phyloP scores from a whole-genome alignment of 2,113 vertebrate genomes.

The Pao palembangensis region DNA sequence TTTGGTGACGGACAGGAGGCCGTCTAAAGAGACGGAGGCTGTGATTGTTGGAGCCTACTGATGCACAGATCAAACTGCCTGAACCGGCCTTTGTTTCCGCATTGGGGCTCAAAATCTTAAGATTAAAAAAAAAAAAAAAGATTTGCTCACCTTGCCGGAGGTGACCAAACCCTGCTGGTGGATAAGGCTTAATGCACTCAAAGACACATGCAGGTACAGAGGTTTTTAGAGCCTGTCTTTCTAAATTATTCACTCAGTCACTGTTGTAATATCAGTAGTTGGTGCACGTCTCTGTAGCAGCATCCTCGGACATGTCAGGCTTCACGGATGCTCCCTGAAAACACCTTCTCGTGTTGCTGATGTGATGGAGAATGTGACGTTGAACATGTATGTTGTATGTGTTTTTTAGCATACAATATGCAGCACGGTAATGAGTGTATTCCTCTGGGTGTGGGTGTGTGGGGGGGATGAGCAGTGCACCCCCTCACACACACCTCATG shows the following conservation, averaged over 20 bases:
- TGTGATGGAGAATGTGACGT: conserved; percentile 36
- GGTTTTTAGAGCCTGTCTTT: conserved; percentile 37
- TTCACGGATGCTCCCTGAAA: conserved; percentile 24
- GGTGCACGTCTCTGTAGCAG: conserved; percentile 40
- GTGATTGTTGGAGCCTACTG: conserved; percentile 91
- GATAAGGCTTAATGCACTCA: conserved; percentile 28
- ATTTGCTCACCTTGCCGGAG: conserved; percentile 12
- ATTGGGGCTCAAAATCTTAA: conserved; percentile 24
- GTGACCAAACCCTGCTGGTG: conserved; percentile 30
- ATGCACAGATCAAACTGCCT: conserved; percentile 25
- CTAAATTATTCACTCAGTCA: conserved; percentile 40
- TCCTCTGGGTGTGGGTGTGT: conserved; percentile 6
- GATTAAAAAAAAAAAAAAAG: neutral
- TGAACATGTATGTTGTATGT: conserved; percentile 52
- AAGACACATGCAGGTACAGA: conserved; percentile 44
- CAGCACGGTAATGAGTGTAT: conserved; percentile 36
- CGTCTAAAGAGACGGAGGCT: conserved; percentile 92
- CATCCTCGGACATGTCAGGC: conserved; percentile 42
- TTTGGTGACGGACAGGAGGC: conserved; percentile 90
- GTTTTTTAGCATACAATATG: conserved; percentile 63
- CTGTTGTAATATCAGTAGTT: conserved; percentile 46
- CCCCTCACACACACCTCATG: conserved; percentile 19
- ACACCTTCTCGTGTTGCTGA: conserved; percentile 26
- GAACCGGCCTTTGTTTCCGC: conserved; percentile 13
- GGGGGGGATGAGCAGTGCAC: conserved; percentile 28